Base-by-base conservation (phyloP, 2,113 vertebrate genomes). In the Calyptomena viridis region DNA sequence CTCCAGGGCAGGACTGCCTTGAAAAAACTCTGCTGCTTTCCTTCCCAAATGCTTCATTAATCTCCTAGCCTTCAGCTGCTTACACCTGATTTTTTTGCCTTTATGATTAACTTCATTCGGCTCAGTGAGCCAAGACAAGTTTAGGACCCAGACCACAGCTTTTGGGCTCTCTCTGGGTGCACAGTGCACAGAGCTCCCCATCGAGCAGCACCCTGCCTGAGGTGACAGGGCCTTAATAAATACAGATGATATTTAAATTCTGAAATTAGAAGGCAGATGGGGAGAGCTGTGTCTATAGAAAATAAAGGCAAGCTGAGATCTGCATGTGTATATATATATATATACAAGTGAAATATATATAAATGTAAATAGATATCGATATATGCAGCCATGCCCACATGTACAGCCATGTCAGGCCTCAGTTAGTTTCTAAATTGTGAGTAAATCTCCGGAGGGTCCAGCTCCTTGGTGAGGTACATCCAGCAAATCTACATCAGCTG, bases 41-140 rank as follows among this genome's bases (percentile, higher is more conserved):
- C 59, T 21, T 94, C 79, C 47, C 2, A 0, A 86, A 93, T 56
- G 94, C 91, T 90, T 94, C 96, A 91, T 94, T 95, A 93, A 84
- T 42, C 60, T 52, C 40, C 35, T n/a, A 90, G 50, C 79, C 79
- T 86, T 90, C 79, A 92, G 92, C 72, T 56, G 52, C 72, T 77
- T 90, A 52, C 88, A 96, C 90, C 82, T 94, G 92, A 92, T 90
- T 90, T 80, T 94, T 90, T 95, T 71, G 69, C 93, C 44, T 40
- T 80, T 74, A 35, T 77, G 79, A 80, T 42, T 77, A 64, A 30
- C 27, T 91, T 71, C 47, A 31, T 95, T 68, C 83, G 1, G 92
- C 83, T 92, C 95, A 96, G 83, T 95, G 93, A 95, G 68, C 88
- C 92, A 93, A 47, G 86, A 49, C 24, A 13, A 9, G 24, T 40